A percentile compares a stretch with the other conserved stretches of the same genome.
These are phyloP conservation scores for Synergus gifuensis DNA, from an alignment of 2,888 invertebrate species.

Conservation along the genomic window DNA sequence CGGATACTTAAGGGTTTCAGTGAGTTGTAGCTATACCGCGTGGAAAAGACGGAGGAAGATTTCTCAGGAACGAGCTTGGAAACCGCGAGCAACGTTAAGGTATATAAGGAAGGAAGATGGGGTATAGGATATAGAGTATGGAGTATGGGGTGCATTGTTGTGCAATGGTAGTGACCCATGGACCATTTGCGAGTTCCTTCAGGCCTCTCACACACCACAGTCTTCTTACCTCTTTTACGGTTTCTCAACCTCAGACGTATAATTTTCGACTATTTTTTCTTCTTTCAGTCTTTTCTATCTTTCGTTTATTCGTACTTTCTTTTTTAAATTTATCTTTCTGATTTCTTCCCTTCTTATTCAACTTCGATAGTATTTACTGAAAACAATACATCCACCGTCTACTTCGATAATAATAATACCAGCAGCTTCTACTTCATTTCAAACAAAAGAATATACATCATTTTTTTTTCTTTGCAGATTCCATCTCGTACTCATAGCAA, in stretches of 20 bases:
- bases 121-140: neutral
- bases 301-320: neutral
- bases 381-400: slow-evolving; percentile 2
- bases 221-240: slow-evolving; percentile 17
- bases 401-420: slow-evolving; percentile 24
- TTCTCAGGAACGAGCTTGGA: slow-evolving; percentile 24
- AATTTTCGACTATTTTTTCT: slow-evolving; percentile 26
- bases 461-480: neutral
- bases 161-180: slow-evolving; percentile 69
- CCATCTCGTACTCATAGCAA: neutral
- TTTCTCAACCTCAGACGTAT: slow-evolving; percentile 32
- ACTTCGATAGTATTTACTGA: neutral
- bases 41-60: slow-evolving; percentile 45
- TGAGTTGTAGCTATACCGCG: slow-evolving; percentile 49
- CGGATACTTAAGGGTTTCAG: slow-evolving; percentile 54
- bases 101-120: neutral
- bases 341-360: neutral
- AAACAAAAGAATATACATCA: neutral
- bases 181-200: slow-evolving; percentile 66
- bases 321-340: neutral
- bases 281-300: neutral
- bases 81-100: slow-evolving; percentile 44
- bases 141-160: slow-evolving; percentile 65
- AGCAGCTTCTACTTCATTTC: neutral
- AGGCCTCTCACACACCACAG: slow-evolving; percentile 49